A percentile compares a stretch with the other conserved stretches of the same genome.
phyloP scores from a whole-genome alignment of 2,113 vertebrate species.

The Vulpes ferrilata region DNA sequence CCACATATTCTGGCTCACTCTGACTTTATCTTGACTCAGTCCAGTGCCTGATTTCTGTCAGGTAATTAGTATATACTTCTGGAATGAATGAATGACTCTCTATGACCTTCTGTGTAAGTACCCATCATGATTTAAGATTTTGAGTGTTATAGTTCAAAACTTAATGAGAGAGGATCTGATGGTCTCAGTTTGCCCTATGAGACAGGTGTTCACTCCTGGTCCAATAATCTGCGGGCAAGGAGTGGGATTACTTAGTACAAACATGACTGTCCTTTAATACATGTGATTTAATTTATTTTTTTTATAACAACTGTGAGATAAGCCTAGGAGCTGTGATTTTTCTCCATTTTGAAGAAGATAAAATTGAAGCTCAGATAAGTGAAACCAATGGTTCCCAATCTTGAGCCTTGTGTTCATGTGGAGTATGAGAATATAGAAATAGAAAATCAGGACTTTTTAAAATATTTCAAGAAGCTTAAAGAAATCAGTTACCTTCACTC shows the following conservation, averaged over 20 bases:
- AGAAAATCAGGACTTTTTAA: not conserved
- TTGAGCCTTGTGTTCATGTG: not conserved
- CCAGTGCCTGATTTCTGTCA: not conserved
- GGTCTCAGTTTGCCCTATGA: not conserved
- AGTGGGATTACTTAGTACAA: not conserved
- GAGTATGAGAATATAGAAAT: not conserved
- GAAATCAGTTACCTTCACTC: not conserved
- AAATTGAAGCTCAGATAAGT: not conserved
- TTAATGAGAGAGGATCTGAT: not conserved
- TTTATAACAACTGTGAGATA: slow-evolving; percentile 4
- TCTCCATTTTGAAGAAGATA: not conserved
- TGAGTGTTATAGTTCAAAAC: not conserved
- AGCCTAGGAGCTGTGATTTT: not conserved
- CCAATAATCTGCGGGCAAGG: not conserved
- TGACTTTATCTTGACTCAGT: not conserved
- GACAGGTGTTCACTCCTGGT: not conserved
- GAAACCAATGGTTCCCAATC: not conserved
- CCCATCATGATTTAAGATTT: not conserved
- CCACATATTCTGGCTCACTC: not conserved
- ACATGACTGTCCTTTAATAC: not conserved
- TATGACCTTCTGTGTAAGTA: not conserved
- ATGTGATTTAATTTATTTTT: slow-evolving; percentile 28
- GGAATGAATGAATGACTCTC: not conserved
- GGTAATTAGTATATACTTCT: not conserved
- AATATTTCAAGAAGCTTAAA: not conserved